phyloP scores from a whole-genome alignment of 2,113 vertebrate genomes.

The Chascanopsetta lugubris region DNA sequence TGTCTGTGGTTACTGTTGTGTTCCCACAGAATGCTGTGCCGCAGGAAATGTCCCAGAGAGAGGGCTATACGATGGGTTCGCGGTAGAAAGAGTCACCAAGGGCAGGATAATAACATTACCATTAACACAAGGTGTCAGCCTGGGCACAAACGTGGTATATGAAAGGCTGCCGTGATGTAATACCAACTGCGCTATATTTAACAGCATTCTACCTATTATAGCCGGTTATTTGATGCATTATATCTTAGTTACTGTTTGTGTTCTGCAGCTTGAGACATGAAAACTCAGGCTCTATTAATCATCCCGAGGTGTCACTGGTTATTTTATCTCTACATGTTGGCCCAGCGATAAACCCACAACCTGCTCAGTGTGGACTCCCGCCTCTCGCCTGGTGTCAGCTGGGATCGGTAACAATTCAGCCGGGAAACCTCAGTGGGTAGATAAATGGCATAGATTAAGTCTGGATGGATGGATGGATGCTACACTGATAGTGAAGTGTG shows the following conservation, averaged over 20 bases:
- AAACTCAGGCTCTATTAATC: background rate
- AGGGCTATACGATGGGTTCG: background rate
- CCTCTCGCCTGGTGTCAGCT: background rate
- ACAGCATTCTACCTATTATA: no score
- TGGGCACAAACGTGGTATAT: background rate
- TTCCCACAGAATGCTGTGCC: background rate
- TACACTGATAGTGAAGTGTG: no score
- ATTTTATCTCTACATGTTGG: background rate
- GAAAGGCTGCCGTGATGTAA: no score
- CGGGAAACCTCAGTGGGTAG: no score
- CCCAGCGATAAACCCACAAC: no score
- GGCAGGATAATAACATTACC: background rate
- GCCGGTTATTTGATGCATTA: no score
- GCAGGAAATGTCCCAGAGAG: slow-evolving; percentile 18
- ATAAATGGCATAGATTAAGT: background rate
- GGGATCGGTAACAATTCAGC: no score
- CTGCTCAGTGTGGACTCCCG: no score
- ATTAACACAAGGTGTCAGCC: background rate
- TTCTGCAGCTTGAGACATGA: no score
- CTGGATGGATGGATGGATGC: background rate
- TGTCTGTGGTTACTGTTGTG: slow-evolving; percentile 24
- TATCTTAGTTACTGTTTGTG: no score
- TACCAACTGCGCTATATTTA: no score
- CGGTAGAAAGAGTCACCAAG: background rate
- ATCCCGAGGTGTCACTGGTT: background rate